Base-by-base conservation (phyloP, 1,140 invertebrate genomes). In the Rhynchophorus ferrugineus region DNA sequence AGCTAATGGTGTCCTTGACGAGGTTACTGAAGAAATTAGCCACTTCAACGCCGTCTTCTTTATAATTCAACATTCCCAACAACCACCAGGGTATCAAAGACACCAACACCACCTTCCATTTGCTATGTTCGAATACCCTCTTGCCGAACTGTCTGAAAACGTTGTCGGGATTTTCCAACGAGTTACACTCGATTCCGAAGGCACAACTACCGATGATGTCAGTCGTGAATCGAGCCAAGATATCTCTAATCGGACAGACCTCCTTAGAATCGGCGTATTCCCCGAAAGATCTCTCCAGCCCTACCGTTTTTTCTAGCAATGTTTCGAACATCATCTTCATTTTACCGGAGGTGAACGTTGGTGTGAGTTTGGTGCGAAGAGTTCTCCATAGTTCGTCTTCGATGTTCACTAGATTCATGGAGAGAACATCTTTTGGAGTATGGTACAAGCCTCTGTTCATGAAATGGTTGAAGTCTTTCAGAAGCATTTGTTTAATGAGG, bases 141-240 rank as follows among this genome's bases (percentile, higher is more conserved):
- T 57, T 61, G 1, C 47, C 47, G 34, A 42, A 49, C 6, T 39
- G 5, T 5, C 47, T 8, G 19, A 49, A 75, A 22, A 68, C 62
- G 36, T 71, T 66, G 14, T 70, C 52, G 1, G 65, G 57, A 48
- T 69, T 49, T n/a, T 58, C 55, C 44, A 77, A 61, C 2, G 69
- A 69, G 49, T 75, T 67, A 3, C 68, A 68, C 20, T 75, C 65
- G 1, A 76, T 57, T 9, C 76, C 76, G 58, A 77, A 77, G 13
- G 69, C 71, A 17, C 24, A 35, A 14, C 71, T 71, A 1, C 74
- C 77, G 48, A 79, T 79, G 3, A 77, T 70, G 57, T 79, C 77
- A 8, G 72, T 76, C 0, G 74, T 71, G 44, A 73, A 79, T 38
- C 75, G 73, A 0, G 74, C 35, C 72, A 75, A 60, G 0, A 75